Base-by-base conservation (phyloP, 2,888 invertebrate genomes). In the Shargacucullia verbasci region DNA sequence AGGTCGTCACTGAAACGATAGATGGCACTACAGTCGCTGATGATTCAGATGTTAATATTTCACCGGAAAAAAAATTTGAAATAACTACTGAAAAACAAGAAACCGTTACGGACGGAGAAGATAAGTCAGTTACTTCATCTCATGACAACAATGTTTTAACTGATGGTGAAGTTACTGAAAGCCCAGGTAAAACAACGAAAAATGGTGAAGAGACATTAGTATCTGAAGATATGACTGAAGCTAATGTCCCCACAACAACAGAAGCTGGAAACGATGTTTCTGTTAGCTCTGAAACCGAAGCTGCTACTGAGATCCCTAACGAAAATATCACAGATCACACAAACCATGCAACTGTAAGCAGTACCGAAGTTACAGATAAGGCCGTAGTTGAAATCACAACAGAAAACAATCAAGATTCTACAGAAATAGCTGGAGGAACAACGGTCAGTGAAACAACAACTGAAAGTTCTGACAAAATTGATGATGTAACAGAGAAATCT, bases 61-160 rank as follows among this genome's bases (percentile, higher is more conserved):
- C 20, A 20, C n/a, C n/a, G n/a, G n/a, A n/a, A n/a, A 4, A 20
- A 20, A 64, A 68, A 15, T 37, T 37, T 12, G n/a, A 20, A 37
- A 2, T 11, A 0, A 37, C 3, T 4, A 43, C 33, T 15, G 34
- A 33, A 10, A 34, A 35, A 12, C 14, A 12, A 11, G 15, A 15
- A 31, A 38, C 11, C 2, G 27, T 5, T 10, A 11, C 27, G 2
- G n/a, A 33, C 7, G 11, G 8, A 7, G 33, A n/a, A n/a, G 39
- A 39, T n/a, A n/a, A n/a, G 1, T n/a, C 12, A 35, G 25, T n/a
- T 29, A 38, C 37, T 37, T 15, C 25, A 31, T 2, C 38, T 8
- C 12, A 25, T 27, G 14, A 4, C 5, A 20, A 20, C 10, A 39
- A 14, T 20, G 12, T 8, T 27, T 25, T 9, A 7, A 35, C 46